Conservation (phyloP, 2,113 vertebrate species). For the Cariama cristata region DNA sequence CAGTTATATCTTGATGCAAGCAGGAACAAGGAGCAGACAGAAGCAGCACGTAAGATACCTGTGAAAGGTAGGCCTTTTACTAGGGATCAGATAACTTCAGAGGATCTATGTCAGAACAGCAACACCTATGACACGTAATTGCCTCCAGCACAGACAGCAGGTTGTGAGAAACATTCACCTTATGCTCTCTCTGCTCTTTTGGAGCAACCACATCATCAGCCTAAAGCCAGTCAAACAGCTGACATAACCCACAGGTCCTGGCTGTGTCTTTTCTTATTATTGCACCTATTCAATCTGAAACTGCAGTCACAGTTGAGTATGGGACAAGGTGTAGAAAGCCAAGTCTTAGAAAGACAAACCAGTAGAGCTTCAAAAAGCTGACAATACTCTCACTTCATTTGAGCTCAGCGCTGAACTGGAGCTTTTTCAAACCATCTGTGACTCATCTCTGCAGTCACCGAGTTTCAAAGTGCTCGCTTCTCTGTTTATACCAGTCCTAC, state of each 20-base stretch:
- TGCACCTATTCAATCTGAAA: not conserved
- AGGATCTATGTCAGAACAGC: not conserved
- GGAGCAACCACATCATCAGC: not conserved
- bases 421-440: not conserved
- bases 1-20: not conserved
- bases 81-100: not conserved
- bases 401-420: not conserved
- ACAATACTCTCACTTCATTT: not conserved
- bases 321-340: not conserved
- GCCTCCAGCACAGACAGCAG: not conserved
- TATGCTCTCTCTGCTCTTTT: not conserved
- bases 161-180: not conserved
- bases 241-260: not conserved
- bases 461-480: constrained; percentile 26
- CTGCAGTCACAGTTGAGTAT: not conserved
- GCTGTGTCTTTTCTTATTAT: not conserved
- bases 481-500: not conserved
- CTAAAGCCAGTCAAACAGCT: not conserved
- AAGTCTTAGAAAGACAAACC: not conserved
- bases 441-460: constrained; percentile 13
- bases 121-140: not conserved
- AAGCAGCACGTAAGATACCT: not conserved
- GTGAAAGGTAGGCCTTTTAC: not conserved
- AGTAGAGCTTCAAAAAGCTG: not conserved
- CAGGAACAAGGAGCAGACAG: not conserved